Evolutionary conservation across 1,140 invertebrate genomes (phyloP).

Genomic region (Pseudomyrmex pallidus): DNA sequence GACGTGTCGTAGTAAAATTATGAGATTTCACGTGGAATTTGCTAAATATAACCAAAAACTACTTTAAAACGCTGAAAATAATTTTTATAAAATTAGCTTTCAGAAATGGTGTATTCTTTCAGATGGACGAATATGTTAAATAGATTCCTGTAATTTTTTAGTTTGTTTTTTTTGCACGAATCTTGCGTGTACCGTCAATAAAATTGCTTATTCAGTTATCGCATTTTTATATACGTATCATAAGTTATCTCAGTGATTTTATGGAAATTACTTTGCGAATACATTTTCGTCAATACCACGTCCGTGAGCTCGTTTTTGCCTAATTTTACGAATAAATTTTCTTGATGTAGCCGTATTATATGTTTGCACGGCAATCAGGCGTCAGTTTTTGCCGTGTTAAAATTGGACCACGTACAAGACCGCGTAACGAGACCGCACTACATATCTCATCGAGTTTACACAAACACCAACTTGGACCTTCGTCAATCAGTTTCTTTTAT

Average conservation of each 20-base stretch:
- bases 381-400: not conserved
- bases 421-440: not conserved
- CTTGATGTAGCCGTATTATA: not conserved
- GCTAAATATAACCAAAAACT: no score
- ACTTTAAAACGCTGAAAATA: no score
- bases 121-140: no score
- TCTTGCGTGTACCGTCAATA: not conserved
- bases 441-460: not conserved
- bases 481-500: slow-evolving; percentile 41
- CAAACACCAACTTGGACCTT: slow-evolving; percentile 36
- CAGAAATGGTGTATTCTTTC: no score
- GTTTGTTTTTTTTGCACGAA: slow-evolving; percentile 16
- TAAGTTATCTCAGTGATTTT: not conserved
- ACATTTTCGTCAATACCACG: not conserved
- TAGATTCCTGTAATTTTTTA: no score
- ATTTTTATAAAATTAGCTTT: no score
- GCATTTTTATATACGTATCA: not conserved
- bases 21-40: no score
- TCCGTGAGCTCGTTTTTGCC: not conserved
- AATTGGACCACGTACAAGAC: slow-evolving; percentile 9
- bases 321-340: slow-evolving; percentile 10
- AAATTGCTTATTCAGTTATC: not conserved
- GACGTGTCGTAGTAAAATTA: no score
- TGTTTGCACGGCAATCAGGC: not conserved
- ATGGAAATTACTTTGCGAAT: not conserved